Conservation (phyloP, 2,888 invertebrate species). For the Oscheius sp. region DNA sequence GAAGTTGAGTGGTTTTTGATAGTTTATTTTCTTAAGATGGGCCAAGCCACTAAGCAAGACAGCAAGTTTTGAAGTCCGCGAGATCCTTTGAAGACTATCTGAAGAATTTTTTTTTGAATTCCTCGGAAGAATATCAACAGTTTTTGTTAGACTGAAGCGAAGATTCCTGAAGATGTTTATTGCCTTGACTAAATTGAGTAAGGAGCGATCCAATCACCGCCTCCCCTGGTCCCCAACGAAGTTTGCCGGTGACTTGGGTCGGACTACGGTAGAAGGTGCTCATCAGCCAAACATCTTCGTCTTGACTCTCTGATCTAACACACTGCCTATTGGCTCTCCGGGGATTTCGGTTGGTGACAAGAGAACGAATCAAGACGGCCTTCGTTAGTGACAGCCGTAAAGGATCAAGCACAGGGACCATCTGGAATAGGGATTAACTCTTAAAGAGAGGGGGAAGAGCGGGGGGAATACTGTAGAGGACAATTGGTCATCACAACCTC, state of each 20-base stretch:
- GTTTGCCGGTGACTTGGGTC: background rate
- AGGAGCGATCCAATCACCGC: background rate
- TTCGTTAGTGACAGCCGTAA: slow-evolving; percentile 29
- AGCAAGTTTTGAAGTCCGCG: no score
- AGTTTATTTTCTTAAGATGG: no score
- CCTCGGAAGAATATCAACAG: no score
- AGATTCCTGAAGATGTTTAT: no score
- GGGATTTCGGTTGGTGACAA: slow-evolving; percentile 25
- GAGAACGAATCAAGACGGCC: slow-evolving; percentile 31
- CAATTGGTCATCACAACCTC: slow-evolving; percentile 15
- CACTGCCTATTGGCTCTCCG: slow-evolving; percentile 10
- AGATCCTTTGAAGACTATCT: no score
- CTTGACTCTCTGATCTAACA: background rate
- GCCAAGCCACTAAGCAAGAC: no score
- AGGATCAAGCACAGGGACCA: slow-evolving; percentile 13
- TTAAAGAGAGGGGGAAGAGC: background rate
- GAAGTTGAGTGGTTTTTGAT: no score
- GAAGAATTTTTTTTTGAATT: no score
- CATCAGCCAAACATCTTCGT: slow-evolving; percentile 11
- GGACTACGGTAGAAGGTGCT: slow-evolving; percentile 26
- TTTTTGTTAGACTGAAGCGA: no score
- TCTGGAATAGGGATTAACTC: slow-evolving; percentile 21
- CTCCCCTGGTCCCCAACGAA: slow-evolving; percentile 15
- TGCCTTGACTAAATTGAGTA: no score
- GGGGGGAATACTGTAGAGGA: slow-evolving; percentile 1